Conservation (phyloP, 1,140 invertebrate species). For the Popillia japonica region DNA sequence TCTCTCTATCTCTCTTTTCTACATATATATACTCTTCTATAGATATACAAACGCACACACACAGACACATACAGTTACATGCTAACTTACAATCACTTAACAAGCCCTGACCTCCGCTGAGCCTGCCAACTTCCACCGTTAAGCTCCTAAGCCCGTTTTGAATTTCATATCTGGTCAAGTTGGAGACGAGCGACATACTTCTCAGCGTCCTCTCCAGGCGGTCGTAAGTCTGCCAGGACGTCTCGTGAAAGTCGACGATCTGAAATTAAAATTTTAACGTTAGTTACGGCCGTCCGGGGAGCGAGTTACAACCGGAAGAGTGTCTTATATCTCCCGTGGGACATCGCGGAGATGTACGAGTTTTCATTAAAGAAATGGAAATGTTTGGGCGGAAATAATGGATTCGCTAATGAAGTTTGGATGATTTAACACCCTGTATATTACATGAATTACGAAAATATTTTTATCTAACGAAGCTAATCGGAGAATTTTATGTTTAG, state of each 20-base stretch:
- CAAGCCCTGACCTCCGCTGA: conserved; percentile 37
- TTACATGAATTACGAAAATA: too few relatives aligned
- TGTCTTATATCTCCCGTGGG: neutral
- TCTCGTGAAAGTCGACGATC: conserved; percentile 67
- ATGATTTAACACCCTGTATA: too few relatives aligned
- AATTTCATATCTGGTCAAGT: conserved; percentile 65
- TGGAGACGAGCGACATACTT: conserved; percentile 62
- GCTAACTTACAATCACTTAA: conserved; percentile 36
- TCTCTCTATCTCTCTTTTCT: too few relatives aligned
- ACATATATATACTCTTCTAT: too few relatives aligned
- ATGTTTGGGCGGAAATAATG: too few relatives aligned
- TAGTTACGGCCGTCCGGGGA: neutral
- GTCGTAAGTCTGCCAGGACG: conserved; percentile 65
- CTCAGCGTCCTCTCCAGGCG: conserved; percentile 62
- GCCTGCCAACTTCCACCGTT: conserved; percentile 56
- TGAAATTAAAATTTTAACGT: conserved; percentile 51
- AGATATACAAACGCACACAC: too few relatives aligned
- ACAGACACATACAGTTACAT: neutral
- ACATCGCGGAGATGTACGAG: neutral
- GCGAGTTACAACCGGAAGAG: neutral
- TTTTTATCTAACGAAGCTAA: too few relatives aligned
- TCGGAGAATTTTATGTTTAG: too few relatives aligned
- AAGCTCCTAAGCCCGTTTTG: conserved; percentile 65
- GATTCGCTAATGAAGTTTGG: too few relatives aligned
- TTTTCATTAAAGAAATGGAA: conserved; percentile 4